Conservation (phyloP, 2,888 invertebrate species). For the Drosophila prostipennis region DNA sequence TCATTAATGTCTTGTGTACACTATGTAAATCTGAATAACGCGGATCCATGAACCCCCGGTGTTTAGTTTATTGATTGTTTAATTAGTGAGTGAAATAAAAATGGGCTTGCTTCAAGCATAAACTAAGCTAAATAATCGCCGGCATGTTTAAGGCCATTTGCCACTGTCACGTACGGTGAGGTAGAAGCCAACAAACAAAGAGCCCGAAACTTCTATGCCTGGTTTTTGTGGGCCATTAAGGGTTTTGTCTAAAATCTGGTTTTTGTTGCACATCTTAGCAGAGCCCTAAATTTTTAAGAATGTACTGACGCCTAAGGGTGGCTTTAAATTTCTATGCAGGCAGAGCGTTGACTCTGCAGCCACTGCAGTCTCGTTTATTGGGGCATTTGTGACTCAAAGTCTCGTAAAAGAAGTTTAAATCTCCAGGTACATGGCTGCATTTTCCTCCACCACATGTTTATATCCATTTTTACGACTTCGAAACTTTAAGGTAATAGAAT, state of each 20-base stretch:
- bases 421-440: constrained; percentile 19
- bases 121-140: constrained; percentile 28
- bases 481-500: constrained; percentile 21
- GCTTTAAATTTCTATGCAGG: constrained; percentile 40
- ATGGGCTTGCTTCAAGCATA: constrained; percentile 17
- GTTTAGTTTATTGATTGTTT: constrained; percentile 32
- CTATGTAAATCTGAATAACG: constrained; percentile 4
- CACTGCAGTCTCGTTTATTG: constrained; percentile 36
- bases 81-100: constrained; percentile 22
- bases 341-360: constrained; percentile 27
- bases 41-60: neutral
- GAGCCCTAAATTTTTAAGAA: constrained; percentile 40
- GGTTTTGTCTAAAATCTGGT: constrained; percentile 42
- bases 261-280: constrained; percentile 43
- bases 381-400: constrained; percentile 39
- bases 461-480: constrained; percentile 27
- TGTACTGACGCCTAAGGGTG: constrained; percentile 39
- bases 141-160: constrained; percentile 34
- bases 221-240: constrained; percentile 43
- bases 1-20: constrained; percentile 2
- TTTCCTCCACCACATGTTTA: constrained; percentile 16
- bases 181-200: constrained; percentile 29
- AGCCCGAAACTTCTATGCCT: constrained; percentile 29
- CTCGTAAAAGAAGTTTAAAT: constrained; percentile 39
- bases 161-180: constrained; percentile 35